Evolutionary conservation across 2,888 invertebrate species (phyloP), one percentile per base, ranked within the genome.

Genomic region (Eulithis testata): DNA sequence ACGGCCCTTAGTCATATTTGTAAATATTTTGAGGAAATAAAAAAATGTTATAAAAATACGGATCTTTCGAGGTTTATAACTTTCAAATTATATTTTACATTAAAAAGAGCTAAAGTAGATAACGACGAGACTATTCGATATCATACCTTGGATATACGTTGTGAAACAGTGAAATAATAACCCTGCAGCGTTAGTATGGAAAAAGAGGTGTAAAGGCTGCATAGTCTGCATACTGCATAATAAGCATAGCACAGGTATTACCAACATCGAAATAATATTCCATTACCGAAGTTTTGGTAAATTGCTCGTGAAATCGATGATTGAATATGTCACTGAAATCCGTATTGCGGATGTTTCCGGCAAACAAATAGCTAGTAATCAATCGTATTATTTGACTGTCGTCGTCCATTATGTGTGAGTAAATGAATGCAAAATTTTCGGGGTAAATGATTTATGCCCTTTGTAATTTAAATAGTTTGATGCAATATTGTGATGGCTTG

Each of bases 331-430:
- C 82, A 81, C 76, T 75, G 75, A 76, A 81, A 77, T 65, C 76
- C 76, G 78, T 81, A 79, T 67, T 82, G 82, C 80, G 83, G 82
- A 85, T 84, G 83, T 83, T 81, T 73, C 76, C 70, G 66, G 66
- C 77, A 82, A 84, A 86, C 84, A 86, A 84, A 87, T 85, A 78
- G 79, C 78, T 75, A 70, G 83, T 84, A 83, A 87, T 88, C 84
- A 87, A 85, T 86, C 78, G 80, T 81, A 84, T 86, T 83, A 83
- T 86, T 84, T 81, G 76, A 75, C 76, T 80, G 80, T 75, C 75
- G 75, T 71, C 70, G 74, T 73, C 74, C 76, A 68, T 61, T 67
- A 69, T 58, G 68, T 58, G 56, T 40, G 58, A 63, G 75, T 76
- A 76, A 76, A 79, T 81, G 69, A 77, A 76, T 76, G 76, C 71